Conservation (phyloP, 2,113 vertebrate species). For the Triplophysa rosa region DNA sequence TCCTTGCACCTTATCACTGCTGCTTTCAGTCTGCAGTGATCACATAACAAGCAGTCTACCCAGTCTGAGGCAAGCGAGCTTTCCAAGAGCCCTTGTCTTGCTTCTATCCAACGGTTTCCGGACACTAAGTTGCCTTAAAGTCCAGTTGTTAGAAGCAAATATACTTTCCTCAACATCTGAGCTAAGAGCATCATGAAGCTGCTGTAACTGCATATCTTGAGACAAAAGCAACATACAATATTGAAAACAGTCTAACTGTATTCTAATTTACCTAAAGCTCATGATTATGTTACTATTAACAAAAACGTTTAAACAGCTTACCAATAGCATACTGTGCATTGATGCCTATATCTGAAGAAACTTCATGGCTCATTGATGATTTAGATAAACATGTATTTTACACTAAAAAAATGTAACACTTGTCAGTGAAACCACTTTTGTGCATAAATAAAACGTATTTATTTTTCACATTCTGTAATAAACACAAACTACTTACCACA, state of each 20-base stretch:
- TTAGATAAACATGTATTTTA: background rate
- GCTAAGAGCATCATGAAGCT: background rate
- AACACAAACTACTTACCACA: background rate
- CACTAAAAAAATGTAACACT: background rate
- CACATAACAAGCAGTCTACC: background rate
- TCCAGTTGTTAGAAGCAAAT: slow-evolving; percentile 9
- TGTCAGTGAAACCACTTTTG: too few species aligned
- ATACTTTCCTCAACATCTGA: background rate
- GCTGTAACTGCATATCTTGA: slow-evolving; percentile 1
- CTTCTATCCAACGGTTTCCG: slow-evolving; percentile 7
- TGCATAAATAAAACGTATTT: too few species aligned
- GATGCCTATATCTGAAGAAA: background rate
- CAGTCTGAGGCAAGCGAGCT: slow-evolving; percentile 9
- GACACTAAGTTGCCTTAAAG: slow-evolving; percentile 12
- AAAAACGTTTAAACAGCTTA: background rate
- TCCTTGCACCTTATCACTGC: slow-evolving; percentile 17
- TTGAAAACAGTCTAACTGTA: background rate
- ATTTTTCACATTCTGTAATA: background rate
- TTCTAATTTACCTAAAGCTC: too few species aligned
- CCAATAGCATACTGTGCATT: background rate
- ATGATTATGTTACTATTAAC: too few species aligned
- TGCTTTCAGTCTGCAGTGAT: slow-evolving; percentile 11
- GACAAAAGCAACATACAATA: background rate
- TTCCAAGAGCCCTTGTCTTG: slow-evolving; percentile 25
- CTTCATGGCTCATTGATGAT: background rate